These are phyloP conservation scores for Zaprionus ghesquierei DNA, from an alignment of 1,140 invertebrate species.

Conservation along the genomic window DNA sequence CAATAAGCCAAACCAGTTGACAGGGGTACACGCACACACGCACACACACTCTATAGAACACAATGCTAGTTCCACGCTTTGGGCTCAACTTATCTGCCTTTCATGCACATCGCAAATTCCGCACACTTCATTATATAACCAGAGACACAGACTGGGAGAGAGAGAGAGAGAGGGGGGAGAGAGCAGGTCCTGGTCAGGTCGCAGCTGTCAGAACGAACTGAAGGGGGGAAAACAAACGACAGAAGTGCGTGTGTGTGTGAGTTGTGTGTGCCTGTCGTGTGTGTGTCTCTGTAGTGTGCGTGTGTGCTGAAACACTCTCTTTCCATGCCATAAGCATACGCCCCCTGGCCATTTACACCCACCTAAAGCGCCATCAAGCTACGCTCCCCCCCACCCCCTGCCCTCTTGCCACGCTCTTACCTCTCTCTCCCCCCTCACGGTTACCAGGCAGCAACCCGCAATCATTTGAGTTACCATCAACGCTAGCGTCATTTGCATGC, in stretches of 20 bases:
- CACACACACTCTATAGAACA: too few species aligned
- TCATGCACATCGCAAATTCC: constrained; percentile 13
- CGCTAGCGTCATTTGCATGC: constrained; percentile 71
- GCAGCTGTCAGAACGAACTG: constrained; percentile 34
- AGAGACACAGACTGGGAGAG: background rate
- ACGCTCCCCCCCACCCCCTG: too few species aligned
- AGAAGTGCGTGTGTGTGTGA: background rate
- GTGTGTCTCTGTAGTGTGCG: background rate
- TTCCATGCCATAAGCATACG: constrained; percentile 3
- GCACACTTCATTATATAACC: constrained; percentile 49
- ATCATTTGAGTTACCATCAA: constrained; percentile 53
- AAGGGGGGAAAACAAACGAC: constrained; percentile 22
- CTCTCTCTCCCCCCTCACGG: background rate
- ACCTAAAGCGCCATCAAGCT: background rate
- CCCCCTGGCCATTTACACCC: background rate
- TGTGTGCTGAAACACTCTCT: background rate
- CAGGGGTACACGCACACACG: background rate
- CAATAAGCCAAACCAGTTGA: background rate
- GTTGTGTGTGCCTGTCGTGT: background rate
- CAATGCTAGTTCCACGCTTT: background rate
- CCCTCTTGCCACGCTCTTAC: background rate
- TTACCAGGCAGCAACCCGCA: constrained; percentile 16
- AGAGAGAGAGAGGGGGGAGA: background rate
- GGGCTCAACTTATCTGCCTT: constrained; percentile 18
- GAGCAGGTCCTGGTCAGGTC: constrained; percentile 18